These are phyloP conservation scores for Plagodis dolabraria DNA, from an alignment of 2,888 invertebrate genomes.

Conservation along the genomic window DNA sequence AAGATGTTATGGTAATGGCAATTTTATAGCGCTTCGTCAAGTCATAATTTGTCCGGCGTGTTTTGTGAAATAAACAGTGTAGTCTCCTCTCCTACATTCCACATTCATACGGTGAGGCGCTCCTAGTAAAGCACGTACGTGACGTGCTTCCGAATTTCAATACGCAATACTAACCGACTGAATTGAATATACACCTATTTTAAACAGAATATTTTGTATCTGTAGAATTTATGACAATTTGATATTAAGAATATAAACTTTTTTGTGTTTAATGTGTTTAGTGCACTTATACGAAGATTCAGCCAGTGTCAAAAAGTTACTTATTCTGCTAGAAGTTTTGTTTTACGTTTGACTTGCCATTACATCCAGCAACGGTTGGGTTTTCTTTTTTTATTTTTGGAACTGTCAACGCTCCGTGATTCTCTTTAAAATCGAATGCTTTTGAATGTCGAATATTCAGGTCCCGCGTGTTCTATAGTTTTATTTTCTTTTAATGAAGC, in stretches of 20 bases:
- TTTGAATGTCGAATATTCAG: conserved; percentile 45
- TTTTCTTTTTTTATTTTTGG: too few species aligned
- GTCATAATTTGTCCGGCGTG: conserved; percentile 12
- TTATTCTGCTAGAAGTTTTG: too few species aligned
- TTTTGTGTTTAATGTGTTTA: too few species aligned
- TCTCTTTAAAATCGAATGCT: conserved; percentile 48
- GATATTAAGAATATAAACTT: too few species aligned
- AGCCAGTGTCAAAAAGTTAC: too few species aligned
- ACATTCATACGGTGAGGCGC: conserved; percentile 47
- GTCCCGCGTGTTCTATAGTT: conserved; percentile 45
- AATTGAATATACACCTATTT: conserved; percentile 42
- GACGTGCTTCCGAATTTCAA: conserved; percentile 47
- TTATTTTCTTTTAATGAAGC: conserved; percentile 41
- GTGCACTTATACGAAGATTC: too few species aligned
- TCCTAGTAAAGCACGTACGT: conserved; percentile 57
- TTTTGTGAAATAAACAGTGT: conserved; percentile 1
- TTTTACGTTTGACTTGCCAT: too few species aligned
- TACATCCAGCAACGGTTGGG: too few species aligned
- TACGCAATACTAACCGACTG: conserved; percentile 44
- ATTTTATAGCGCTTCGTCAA: background rate
- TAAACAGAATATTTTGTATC: background rate
- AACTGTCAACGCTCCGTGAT: background rate
- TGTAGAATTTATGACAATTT: background rate
- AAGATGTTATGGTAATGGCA: too few species aligned
- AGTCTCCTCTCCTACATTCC: conserved; percentile 9